Base-by-base conservation (phyloP, 2,888 invertebrate species). In the Pegoplata infirma region DNA sequence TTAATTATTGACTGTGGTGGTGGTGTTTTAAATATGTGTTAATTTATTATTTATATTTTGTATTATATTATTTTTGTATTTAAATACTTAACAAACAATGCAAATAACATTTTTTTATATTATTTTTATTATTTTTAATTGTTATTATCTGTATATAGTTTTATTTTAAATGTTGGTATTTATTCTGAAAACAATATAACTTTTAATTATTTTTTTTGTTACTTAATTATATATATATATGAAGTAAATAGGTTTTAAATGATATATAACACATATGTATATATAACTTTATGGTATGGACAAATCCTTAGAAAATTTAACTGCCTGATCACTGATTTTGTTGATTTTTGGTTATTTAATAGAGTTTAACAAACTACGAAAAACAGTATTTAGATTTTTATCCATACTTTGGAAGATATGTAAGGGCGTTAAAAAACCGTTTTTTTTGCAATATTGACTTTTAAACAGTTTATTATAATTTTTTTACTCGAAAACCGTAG, bases 51-150 rank as follows among this genome's bases (percentile, higher is more conserved):
- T 10, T 21, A 16, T n/a, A 17, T 25, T 32, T 12, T 40, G 3
- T n/a, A 40, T 40, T 36, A 12, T 36, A 1, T 5, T 36, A 25
- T 36, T 10, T 36, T 36, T 59, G 44, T 44, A 17, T 71, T 71
- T 81, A 75, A 85, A 83, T 83, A 72, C 85, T 82, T 82, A 85
- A 85, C 85, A 84, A 85, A 85, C 84, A 84, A 81, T 84, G 81
- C 84, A 74, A 75, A 79, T 73, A 73, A 68, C 64, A 67, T 79
- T 79, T 79, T 82, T 73, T 82, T 75, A 51, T 51, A 55, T 68
- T 28, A 75, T 79, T 58, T 47, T 71, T 47, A 36, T 69, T 56
- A 8, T 49, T 10, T 64, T 71, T 64, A 49, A 32, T 63, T 71
- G 19, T 25, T 56, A 28, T 56, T 64, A 58, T 68, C 47, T 14